Evolutionary conservation across 2,888 invertebrate species (phyloP).

Genomic region (Exephanes ischioxanthus): DNA sequence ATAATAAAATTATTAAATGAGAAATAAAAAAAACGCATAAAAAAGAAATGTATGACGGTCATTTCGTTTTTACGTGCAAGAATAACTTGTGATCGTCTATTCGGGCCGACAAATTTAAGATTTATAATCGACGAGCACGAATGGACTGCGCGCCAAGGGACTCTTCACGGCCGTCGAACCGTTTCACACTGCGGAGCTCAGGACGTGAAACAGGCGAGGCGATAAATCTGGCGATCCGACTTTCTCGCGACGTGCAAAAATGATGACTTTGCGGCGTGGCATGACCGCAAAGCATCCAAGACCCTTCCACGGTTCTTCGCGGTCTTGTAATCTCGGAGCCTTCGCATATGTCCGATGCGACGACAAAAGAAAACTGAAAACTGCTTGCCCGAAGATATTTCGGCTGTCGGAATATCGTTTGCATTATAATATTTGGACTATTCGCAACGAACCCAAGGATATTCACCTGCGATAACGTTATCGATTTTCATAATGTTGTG

Average conservation of each 20-base stretch:
- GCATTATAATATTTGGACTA: neutral
- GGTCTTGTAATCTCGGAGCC: constrained; percentile 67
- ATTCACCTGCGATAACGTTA: neutral
- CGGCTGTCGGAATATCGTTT: neutral
- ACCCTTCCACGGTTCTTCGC: constrained; percentile 64
- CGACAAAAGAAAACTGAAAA: constrained; percentile 38
- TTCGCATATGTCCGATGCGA: constrained; percentile 32
- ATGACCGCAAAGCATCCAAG: constrained; percentile 67
- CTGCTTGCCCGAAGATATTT: neutral
- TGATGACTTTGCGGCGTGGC: constrained; percentile 65
- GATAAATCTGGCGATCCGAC: constrained; percentile 52
- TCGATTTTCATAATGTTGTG: neutral
- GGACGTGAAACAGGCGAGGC: constrained; percentile 50
- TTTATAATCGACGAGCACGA: neutral
- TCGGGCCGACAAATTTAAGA: neutral
- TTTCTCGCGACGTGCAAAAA: constrained; percentile 56
- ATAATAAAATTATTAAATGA: too few relatives aligned
- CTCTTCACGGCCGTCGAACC: constrained; percentile 39
- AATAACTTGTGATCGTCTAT: neutral
- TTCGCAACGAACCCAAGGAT: neutral
- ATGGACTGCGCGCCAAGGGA: neutral
- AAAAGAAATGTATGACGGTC: too few relatives aligned
- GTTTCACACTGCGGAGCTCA: constrained; percentile 35
- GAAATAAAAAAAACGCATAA: too few relatives aligned
- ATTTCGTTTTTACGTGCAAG: too few relatives aligned